phyloP scores from a whole-genome alignment of 2,797 vertebrate species.

The Gadopsis marmoratus region DNA sequence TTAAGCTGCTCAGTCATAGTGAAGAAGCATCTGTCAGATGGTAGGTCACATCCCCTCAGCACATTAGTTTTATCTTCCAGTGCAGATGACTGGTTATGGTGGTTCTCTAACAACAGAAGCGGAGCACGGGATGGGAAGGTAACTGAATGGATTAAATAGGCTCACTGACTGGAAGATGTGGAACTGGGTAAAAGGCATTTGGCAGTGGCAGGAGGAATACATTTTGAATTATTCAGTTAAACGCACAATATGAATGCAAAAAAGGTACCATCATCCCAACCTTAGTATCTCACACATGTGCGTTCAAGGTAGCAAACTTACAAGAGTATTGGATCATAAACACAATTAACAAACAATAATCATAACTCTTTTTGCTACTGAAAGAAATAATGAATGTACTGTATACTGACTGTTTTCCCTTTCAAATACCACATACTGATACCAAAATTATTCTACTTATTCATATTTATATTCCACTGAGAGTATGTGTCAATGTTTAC shows the following conservation, averaged over 20 bases:
- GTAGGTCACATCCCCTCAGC: conserved; percentile 55
- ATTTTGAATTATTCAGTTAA: conserved; percentile 66
- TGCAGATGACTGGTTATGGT: conserved; percentile 56
- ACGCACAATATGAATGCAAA: conserved; percentile 32
- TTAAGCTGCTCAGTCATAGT: conserved; percentile 65
- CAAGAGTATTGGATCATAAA: not conserved
- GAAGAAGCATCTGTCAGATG: conserved; percentile 69
- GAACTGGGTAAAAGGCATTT: conserved; percentile 52
- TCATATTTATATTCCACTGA: not conserved
- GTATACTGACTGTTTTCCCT: not conserved
- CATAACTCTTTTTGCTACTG: not conserved
- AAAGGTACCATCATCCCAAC: conserved; percentile 2
- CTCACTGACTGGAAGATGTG: conserved; percentile 55
- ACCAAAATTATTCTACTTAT: not conserved
- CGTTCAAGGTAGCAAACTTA: conserved; percentile 4
- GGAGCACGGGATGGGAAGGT: conserved; percentile 33
- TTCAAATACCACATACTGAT: conserved; percentile 1
- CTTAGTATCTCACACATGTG: not conserved
- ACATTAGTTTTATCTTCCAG: conserved; percentile 62
- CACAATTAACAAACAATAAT: not conserved
- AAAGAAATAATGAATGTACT: not conserved
- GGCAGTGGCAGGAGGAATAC: conserved; percentile 38
- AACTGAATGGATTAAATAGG: conserved; percentile 48
- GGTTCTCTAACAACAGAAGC: conserved; percentile 52
- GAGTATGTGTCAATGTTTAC: not conserved